phyloP scores from a whole-genome alignment of 2,113 vertebrate species.

The Microcebus lehilahytsara region DNA sequence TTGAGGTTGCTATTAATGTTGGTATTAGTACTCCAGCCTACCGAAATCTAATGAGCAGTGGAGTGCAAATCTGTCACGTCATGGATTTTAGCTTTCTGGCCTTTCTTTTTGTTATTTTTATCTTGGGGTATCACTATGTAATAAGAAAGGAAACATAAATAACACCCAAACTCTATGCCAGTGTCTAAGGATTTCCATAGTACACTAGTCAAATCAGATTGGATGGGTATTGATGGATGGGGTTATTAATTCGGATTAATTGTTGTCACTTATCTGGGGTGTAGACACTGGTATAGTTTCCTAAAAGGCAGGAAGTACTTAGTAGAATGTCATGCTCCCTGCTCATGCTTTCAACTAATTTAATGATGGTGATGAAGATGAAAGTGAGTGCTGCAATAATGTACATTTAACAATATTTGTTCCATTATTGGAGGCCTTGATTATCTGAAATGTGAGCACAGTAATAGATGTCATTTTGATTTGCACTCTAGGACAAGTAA shows the following conservation, averaged over 20 bases:
- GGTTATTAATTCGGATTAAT: not conserved
- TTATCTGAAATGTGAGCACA: slow-evolving; percentile 55
- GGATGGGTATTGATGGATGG: not conserved
- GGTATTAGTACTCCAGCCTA: rapidly evolving
- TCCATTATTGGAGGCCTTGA: slow-evolving; percentile 15
- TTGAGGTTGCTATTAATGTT: rapidly evolving
- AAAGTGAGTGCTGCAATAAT: slow-evolving; percentile 36
- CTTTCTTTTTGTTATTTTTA: not conserved
- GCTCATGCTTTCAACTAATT: slow-evolving; percentile 47
- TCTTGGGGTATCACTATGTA: not conserved
- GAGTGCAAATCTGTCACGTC: rapidly evolving
- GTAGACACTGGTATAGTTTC: not conserved
- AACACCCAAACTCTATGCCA: not conserved
- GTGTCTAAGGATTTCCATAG: not conserved
- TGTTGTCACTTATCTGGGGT: not conserved
- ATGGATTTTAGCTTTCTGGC: not conserved
- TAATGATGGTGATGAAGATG: slow-evolving; percentile 49
- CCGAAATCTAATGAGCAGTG: not conserved
- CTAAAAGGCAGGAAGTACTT: slow-evolving; percentile 22
- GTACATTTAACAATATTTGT: slow-evolving; percentile 63
- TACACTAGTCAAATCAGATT: not conserved
- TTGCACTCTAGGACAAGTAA: slow-evolving; percentile 37
- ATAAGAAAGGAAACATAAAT: not conserved
- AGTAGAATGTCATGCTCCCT: not conserved
- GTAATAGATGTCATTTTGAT: slow-evolving; percentile 57